Evolutionary conservation across 2,113 vertebrate species (phyloP), one percentile per base, ranked within the genome.

Genomic region (Cottus gobio): DNA sequence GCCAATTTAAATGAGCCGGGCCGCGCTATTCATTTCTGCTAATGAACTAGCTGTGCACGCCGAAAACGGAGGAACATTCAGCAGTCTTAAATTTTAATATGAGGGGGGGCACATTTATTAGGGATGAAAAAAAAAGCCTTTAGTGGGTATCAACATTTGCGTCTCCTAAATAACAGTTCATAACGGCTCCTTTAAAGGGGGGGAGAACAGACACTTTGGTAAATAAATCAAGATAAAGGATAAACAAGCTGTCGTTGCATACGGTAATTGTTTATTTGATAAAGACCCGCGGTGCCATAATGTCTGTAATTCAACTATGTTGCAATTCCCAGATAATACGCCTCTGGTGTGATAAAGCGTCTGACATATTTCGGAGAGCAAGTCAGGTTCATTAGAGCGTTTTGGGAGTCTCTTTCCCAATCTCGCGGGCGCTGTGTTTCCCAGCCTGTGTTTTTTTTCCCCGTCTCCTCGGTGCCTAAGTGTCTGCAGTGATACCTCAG

Each of bases 21-120:
- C 95, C 95, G 94, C 94, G 96, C 97, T 96, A 98, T 99, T 98
- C 97, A 98, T 99, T 98, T 96, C 96, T 97, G 96, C 97, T 99
- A 99, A 99, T 99, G 98, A 99, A 99, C 97, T 97, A 96, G 97
- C 97, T 96, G 97, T 95, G 96, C 96, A 95, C 93, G 71, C 94
- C 62, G 86, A 89, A 90, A 92, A 85, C 28, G 77, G 86, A 73
- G 90, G 87, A 89, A 85, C 89, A 71, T 94, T 93, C 92, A 77
- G 87, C 86, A 83, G 87, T 86, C 92, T 92, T 92, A 92, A 93
- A 94, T 93, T 94, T 91, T 95, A 94, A 94, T 94, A 93, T 48
- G 80, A 5, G 34, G 34, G 34, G 34, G 5, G 34, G 34, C 78
- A 89, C 91, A 91, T 94, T 94, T 94, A 93, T 91, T 93, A 92